Evolutionary conservation across 2,113 vertebrate species (phyloP), one percentile per base, ranked within the genome.

Genomic region (Tyto alba): DNA sequence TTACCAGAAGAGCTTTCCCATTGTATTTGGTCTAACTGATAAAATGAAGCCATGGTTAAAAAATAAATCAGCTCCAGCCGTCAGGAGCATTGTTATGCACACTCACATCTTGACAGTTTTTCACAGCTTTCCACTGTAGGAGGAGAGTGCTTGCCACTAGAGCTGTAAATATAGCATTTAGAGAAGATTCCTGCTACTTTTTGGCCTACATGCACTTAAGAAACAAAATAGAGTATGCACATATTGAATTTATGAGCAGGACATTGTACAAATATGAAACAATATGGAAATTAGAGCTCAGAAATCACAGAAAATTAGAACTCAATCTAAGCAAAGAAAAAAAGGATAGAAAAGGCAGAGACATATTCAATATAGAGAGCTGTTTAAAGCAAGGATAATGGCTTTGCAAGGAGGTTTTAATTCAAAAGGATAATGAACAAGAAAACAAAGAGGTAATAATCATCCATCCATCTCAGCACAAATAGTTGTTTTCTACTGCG

Each of bases 11-110:
- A 78, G 27, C 25, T 94, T 83, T 95, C 55, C 63, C 4, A 2
- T 48, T 81, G 7, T 36, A 6, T 89, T 92, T 85, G 77, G 36
- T 92, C 34, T 71, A 89, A 45, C 45, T 85, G 89, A 96, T 92
- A 97, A 95, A 95, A 95, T 67, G 75, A 96, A 98, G 87, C 76
- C 92, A 89, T 67, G 62, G 96, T 85, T 92, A 88, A 93, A 96
- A 97, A 96, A 94, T 91, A 97, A 97, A 93, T 89, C 94, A 77
- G 53, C 75, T 95, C 84, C 94, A 91, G 87, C n/a, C 23, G 0
- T 84, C 94, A 88, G 94, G 15, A 66, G 71, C 64, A 95, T 89
- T 97, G 89, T 94, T 97, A 96, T 86, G 67, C 32, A 85, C 56
- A 60, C 84, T 96, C 96, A 94, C 48, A 88, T 95, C 89, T 48